Base-by-base conservation (phyloP, 2,113 vertebrate genomes). In the Mustela nigripes region DNA sequence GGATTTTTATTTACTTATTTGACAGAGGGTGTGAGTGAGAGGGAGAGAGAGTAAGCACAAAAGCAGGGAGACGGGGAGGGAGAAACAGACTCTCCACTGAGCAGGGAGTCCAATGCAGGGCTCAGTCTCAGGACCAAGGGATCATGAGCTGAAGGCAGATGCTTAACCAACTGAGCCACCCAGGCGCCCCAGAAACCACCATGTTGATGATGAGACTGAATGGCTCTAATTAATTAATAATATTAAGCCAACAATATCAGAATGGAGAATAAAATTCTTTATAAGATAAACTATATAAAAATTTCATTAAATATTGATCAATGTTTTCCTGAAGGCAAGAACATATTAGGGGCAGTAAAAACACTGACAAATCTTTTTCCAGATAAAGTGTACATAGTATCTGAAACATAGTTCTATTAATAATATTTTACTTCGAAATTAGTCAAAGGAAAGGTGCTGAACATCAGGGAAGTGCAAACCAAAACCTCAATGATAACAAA, bases 181-280 rank as follows among this genome's bases (percentile, higher is more conserved):
- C 14, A 67, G 63, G 31, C 15, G 0, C 31, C 31, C 63, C 22
- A 60, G 42, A 87, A 94, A 76, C n/a, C 39, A 74, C 8, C 10
- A 74, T 63, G 39, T 15, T 91, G 33, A 71, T 80, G 16, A 50
- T 81, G 73, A 93, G 26, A 42, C 1, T 8, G 14, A 87, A 93
- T 82, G 65, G 16, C 11, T 80, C 12, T 56, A 16, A 69, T 63
- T 89, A 94, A 48, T 81, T 94, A 82, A 36, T 31, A 90, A 78
- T 24, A 60, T 22, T 28, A 22, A 85, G 39, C 15, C 11, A 85
- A 95, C 48, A 93, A 92, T 78, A 92, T 71, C 42, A 80, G 15
- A 95, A 67, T 53, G 24, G 39, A 81, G 62, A 80, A 92, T 58
- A 93, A 33, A 81, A 87, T 81, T 86, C 26, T 88, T 83, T 84